A percentile compares a stretch with the other conserved stretches of the same genome.
These are phyloP conservation scores for Mellilla xanthometata DNA, from an alignment of 2,888 invertebrate species.

Conservation along the genomic window DNA sequence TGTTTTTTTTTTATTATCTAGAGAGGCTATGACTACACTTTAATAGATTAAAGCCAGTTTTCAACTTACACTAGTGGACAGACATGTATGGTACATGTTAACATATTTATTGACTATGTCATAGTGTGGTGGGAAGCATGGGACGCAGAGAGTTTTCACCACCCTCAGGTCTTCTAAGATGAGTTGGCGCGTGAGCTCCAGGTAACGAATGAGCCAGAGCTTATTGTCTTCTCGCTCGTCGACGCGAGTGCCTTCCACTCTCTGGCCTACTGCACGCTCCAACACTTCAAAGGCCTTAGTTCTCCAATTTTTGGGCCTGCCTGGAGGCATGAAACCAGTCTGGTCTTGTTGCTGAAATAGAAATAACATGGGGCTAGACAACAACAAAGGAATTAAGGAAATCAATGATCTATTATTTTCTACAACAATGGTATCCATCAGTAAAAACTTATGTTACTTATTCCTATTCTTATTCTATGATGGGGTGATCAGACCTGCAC, in stretches of 20 bases:
- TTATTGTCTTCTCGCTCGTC: slow-evolving; percentile 96
- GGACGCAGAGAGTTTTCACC: slow-evolving; percentile 93
- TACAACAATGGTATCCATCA: no score
- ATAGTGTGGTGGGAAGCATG: slow-evolving; percentile 97
- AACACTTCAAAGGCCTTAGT: slow-evolving; percentile 92
- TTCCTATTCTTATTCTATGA: no score
- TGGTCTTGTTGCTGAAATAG: slow-evolving; percentile 85
- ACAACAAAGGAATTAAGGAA: no score
- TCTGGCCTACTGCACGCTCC: slow-evolving; percentile 89
- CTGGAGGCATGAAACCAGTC: slow-evolving; percentile 96
- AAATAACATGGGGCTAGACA: no score
- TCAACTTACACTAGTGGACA: slow-evolving; percentile 88
- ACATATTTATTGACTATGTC: slow-evolving; percentile 96
- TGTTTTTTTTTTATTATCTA: no score
- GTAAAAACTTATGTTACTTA: no score
- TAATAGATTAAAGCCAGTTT: no score
- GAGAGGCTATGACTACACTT: no score
- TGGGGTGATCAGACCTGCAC: no score
- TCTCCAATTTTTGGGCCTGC: slow-evolving; percentile 96
- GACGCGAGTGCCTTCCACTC: slow-evolving; percentile 97
- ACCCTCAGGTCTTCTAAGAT: slow-evolving; percentile 96
- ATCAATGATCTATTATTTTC: no score
- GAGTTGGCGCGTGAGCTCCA: slow-evolving; percentile 93
- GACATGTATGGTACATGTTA: slow-evolving; percentile 95
- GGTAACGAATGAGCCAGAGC: slow-evolving; percentile 96